Evolutionary conservation across 1,140 invertebrate genomes (phyloP).

Genomic region (Ganaspis sp.): DNA sequence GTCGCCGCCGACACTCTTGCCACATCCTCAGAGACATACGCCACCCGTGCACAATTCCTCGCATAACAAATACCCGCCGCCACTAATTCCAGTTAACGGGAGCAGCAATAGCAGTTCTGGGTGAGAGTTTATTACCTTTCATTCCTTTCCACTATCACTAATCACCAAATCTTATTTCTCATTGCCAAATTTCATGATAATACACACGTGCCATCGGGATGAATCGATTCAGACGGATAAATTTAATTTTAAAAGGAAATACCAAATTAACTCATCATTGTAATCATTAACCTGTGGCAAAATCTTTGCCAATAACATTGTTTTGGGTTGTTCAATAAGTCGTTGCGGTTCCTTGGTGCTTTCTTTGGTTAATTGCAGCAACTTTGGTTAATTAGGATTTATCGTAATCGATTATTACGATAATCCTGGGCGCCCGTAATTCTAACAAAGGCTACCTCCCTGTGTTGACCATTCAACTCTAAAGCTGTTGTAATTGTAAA

Average conservation of each 20-base stretch:
- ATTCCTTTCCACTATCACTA: neutral
- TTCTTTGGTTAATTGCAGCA: too few species aligned
- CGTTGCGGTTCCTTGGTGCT: too few species aligned
- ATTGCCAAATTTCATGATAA: neutral
- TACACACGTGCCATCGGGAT: neutral
- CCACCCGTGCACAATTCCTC: conserved; percentile 69
- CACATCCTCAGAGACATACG: conserved; percentile 71
- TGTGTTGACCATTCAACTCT: too few species aligned
- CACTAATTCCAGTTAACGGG: conserved; percentile 77
- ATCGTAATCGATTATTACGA: too few species aligned
- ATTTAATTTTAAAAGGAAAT: too few species aligned
- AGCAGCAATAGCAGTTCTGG: conserved; percentile 57
- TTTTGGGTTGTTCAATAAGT: too few species aligned
- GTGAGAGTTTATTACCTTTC: conserved; percentile 38
- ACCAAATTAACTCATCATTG: too few species aligned
- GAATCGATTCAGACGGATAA: neutral
- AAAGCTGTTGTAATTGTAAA: too few species aligned
- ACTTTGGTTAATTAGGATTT: too few species aligned
- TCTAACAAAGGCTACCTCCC: too few species aligned
- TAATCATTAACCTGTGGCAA: neutral
- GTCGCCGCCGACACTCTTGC: conserved; percentile 65
- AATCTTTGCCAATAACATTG: neutral
- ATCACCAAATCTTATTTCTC: neutral
- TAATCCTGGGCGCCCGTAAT: too few species aligned
- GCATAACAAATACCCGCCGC: conserved; percentile 78